These are phyloP conservation scores for Australoheros scitulus DNA, from an alignment of 2,113 vertebrate genomes.

Conservation along the genomic window DNA sequence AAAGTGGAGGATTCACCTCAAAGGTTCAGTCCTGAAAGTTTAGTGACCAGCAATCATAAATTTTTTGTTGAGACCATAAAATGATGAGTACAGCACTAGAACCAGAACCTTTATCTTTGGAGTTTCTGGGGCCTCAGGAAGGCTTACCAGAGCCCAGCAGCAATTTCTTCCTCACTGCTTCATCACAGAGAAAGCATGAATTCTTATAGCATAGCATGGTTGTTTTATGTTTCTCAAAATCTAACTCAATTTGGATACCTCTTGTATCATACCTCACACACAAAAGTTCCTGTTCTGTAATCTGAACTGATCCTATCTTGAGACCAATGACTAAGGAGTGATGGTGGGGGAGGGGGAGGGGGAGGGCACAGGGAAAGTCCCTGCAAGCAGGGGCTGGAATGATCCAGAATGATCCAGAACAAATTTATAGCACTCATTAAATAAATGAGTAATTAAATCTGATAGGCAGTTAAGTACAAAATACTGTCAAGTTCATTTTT, in stretches of 20 bases:
- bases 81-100: neutral
- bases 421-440: neutral
- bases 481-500: neutral
- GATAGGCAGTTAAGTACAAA: neutral
- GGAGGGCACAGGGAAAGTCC: neutral
- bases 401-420: neutral
- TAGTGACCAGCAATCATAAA: neutral
- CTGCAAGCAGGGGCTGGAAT: neutral
- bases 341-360: neutral
- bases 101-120: neutral
- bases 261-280: neutral
- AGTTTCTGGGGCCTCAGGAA: neutral
- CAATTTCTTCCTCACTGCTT: neutral
- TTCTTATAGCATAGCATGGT: neutral
- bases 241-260: neutral
- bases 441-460: neutral
- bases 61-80: neutral
- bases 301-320: constrained; percentile 1
- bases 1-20: neutral
- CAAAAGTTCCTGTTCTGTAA: neutral
- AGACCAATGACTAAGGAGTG: neutral
- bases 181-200: neutral
- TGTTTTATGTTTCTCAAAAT: neutral
- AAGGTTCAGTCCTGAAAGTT: neutral
- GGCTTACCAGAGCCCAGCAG: neutral